Percentiles rank a stretch among this genome's conserved stretches.
These are phyloP conservation scores for Heteractis magnifica DNA, from an alignment of 92 coral and sea anemone genomes.

Conservation along the genomic window DNA sequence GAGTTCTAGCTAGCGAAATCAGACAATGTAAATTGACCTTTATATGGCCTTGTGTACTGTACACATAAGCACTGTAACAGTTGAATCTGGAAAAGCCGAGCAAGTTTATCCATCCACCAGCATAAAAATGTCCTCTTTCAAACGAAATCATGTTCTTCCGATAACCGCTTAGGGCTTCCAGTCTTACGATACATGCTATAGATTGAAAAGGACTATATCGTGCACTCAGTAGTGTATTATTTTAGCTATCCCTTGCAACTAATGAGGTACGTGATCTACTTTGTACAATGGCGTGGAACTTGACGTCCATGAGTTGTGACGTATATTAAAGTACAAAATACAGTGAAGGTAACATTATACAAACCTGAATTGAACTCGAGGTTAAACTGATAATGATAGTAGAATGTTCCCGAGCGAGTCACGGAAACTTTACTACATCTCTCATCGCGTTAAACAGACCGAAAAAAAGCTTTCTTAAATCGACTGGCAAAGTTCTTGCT, in stretches of 20 bases:
- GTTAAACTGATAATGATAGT: slow-evolving; percentile 14
- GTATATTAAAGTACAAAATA: slow-evolving; percentile 8
- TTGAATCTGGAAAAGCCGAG: neutral
- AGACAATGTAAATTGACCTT: neutral
- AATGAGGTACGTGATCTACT: slow-evolving; percentile 18
- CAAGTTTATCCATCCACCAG: neutral
- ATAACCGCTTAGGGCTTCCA: neutral
- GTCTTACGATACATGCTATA: neutral
- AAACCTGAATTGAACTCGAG: slow-evolving; percentile 9
- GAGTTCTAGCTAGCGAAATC: no score
- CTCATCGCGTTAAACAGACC: slow-evolving; percentile 10
- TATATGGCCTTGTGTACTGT: no score
- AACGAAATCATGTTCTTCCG: neutral
- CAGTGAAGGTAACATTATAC: slow-evolving; percentile 14
- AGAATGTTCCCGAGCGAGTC: slow-evolving; percentile 1
- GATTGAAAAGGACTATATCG: neutral
- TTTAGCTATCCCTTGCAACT: neutral
- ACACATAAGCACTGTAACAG: neutral
- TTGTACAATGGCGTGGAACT: neutral
- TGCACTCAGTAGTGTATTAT: neutral
- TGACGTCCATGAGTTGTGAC: slow-evolving; percentile 17
- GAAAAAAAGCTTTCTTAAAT: neutral
- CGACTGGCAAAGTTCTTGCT: slow-evolving; percentile 9
- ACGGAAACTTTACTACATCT: slow-evolving; percentile 30
- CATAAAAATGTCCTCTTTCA: no score